These are phyloP conservation scores for Arremon aurantiirostris DNA, from an alignment of 2,797 vertebrate genomes.

Conservation along the genomic window DNA sequence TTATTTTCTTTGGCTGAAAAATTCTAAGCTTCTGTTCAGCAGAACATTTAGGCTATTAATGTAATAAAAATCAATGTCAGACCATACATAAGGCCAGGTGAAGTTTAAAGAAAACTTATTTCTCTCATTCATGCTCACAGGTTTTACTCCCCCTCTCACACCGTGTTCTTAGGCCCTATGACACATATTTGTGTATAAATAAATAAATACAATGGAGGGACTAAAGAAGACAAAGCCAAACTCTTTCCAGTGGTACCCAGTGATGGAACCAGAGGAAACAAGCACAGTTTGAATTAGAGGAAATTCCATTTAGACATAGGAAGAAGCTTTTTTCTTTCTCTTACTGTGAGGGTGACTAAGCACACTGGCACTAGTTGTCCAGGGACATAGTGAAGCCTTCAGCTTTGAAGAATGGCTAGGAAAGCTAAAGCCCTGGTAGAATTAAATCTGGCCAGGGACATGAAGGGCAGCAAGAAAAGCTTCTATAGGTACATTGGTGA, in stretches of 20 bases:
- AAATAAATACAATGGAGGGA: background rate
- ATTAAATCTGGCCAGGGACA: background rate
- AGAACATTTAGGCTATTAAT: background rate
- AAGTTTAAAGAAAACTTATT: background rate
- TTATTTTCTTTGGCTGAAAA: background rate
- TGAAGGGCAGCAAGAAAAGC: background rate
- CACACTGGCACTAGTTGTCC: background rate
- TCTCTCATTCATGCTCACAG: background rate
- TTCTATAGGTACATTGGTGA: background rate
- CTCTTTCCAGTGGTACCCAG: background rate
- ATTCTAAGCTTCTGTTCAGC: background rate
- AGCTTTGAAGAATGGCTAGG: background rate
- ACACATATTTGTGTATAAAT: background rate
- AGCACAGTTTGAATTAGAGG: background rate
- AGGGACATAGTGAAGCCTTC: background rate
- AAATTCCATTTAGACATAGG: background rate
- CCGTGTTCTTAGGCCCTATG: background rate
- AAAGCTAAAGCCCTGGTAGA: background rate
- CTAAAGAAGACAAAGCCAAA: background rate
- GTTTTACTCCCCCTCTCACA: background rate
- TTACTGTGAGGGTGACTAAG: background rate
- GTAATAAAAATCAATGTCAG: background rate
- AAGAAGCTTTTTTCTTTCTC: background rate
- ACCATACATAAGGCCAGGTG: background rate
- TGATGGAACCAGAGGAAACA: background rate